Base-by-base conservation (phyloP, 2,113 vertebrate species). In the Miniopterus natalensis region DNA sequence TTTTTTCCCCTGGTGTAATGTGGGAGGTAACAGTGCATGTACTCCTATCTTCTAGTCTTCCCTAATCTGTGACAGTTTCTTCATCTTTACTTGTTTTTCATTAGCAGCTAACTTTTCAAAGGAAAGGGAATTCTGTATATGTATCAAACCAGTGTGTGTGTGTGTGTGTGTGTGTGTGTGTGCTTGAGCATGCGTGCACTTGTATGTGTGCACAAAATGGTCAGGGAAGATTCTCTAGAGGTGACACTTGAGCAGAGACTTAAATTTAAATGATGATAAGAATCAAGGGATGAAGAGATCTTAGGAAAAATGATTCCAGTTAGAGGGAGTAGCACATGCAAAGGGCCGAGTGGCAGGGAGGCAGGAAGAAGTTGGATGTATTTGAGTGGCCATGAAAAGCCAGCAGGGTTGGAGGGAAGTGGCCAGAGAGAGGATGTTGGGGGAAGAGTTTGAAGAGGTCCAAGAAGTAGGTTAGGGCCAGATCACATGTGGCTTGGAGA, bases 11-110 rank as follows among this genome's bases (percentile, higher is more conserved):
- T 23, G 29, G 7, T 25, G 17, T 95, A 20, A 59, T 42, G 2
- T n/a, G 2, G 51, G 47, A 73, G 51, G 47, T 12, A 6, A 63
- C 4, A 31, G 3, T 55, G 36, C 13, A 53, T 3, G 6, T 51
- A 55, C 25, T 59, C 21, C 12, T 51, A 8, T 18, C 29, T 45
- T 70, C 55, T 89, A 8, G 11, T 47, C 36, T 87, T 63, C 79
- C 87, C 40, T 55, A 71, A 85, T 3, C 53, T 55, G 27, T 80
- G 25, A 31, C 3, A 66, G 13, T 53, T 89, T 45, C n/a, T 73
- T 8, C 13, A 80, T 88, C 51, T 83, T 95, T 84, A 29, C 29
- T 74, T 40, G 31, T 77, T 90, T 90, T 47, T 88, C 78, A 77
- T 31, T 77, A 51, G 27, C 74, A 77, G 29, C 17, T 57, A 47